Evolutionary conservation across 2,113 vertebrate genomes (phyloP).

Genomic region (Hucho hucho): DNA sequence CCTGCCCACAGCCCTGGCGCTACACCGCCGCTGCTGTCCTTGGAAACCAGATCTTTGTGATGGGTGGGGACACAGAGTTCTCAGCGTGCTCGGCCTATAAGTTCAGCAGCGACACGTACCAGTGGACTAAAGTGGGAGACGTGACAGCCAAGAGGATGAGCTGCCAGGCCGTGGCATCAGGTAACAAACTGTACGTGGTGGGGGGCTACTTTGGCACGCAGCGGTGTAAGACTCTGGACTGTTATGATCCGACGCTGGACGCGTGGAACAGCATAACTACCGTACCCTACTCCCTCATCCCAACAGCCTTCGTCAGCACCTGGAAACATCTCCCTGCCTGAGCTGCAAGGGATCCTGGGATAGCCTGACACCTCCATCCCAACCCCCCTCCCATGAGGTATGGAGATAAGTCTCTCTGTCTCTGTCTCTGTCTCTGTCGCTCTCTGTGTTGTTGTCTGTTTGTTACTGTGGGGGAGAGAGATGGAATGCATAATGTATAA

Average conservation of each 20-base stretch:
- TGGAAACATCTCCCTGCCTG: constrained; percentile 82
- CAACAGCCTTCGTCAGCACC: constrained; percentile 84
- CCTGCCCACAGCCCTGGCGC: constrained; percentile 83
- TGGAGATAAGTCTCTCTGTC: constrained; percentile 9
- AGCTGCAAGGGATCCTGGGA: constrained; percentile 30
- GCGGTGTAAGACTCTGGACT: constrained; percentile 83
- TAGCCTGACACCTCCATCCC: constrained; percentile 6
- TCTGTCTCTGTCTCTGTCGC: not conserved
- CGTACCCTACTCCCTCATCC: constrained; percentile 83
- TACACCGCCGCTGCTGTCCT: constrained; percentile 82
- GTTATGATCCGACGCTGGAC: constrained; percentile 81
- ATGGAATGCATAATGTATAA: not conserved
- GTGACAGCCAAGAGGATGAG: constrained; percentile 83
- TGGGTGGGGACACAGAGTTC: constrained; percentile 83
- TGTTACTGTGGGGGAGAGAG: constrained; percentile 2
- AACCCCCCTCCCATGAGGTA: constrained; percentile 55
- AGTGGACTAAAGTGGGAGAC: constrained; percentile 85
- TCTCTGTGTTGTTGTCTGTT: not conserved
- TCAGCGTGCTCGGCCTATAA: constrained; percentile 83
- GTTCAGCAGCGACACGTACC: constrained; percentile 82
- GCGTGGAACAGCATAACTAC: constrained; percentile 85
- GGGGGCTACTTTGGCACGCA: constrained; percentile 85
- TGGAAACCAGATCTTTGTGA: constrained; percentile 82
- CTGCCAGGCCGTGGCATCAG: constrained; percentile 83
- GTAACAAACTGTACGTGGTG: constrained; percentile 83